Percentiles rank a stretch among this genome's conserved stretches.
Evolutionary conservation across 2,888 invertebrate species (phyloP).

Genomic region (Poecilobothrus nobilitatus): DNA sequence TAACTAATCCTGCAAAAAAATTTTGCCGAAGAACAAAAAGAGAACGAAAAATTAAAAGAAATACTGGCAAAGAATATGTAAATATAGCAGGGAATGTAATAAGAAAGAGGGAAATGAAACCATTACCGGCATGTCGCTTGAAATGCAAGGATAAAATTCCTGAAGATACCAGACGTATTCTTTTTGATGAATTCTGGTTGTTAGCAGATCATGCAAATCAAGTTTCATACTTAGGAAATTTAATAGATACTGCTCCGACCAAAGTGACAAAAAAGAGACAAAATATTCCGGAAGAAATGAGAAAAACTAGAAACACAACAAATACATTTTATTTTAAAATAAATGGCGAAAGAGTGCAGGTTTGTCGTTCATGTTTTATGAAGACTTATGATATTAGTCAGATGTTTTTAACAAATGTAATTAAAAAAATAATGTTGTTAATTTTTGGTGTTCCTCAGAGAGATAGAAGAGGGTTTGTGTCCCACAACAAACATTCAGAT

Average conservation of each 20-base stretch:
- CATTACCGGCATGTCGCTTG: background rate
- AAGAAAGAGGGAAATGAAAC: background rate
- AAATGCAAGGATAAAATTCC: background rate
- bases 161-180: background rate
- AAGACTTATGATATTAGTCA: background rate
- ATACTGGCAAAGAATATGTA: background rate
- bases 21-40: background rate
- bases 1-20: background rate
- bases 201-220: background rate
- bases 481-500: constrained; percentile 2
- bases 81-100: background rate
- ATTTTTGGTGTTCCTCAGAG: background rate
- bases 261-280: constrained; percentile 2
- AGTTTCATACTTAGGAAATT: constrained; percentile 5
- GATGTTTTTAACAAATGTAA: constrained; percentile 3
- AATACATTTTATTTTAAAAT: background rate
- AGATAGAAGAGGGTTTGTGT: background rate
- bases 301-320: constrained; percentile 2
- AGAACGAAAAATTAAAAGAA: background rate
- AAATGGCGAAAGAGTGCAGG: background rate
- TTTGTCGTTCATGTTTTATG: constrained; percentile 5
- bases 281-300: background rate
- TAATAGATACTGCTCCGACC: constrained; percentile 4
- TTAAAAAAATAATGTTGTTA: background rate
- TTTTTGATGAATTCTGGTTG: background rate